These are phyloP conservation scores for Triplophysa yarkandensis DNA, from an alignment of 2,797 vertebrate genomes.

Conservation along the genomic window DNA sequence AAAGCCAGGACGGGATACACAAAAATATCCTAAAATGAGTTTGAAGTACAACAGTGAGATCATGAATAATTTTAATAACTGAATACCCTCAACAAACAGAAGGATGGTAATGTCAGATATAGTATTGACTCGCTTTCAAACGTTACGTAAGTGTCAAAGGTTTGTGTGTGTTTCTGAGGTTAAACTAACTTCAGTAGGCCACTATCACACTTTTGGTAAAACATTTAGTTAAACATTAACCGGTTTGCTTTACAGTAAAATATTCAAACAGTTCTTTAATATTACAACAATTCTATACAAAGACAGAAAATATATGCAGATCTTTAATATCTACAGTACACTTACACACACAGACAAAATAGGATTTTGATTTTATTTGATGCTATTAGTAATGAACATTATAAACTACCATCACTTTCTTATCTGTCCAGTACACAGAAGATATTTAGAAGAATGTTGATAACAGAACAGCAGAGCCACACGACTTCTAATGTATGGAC, in stretches of 20 bases:
- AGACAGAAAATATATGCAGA: background rate
- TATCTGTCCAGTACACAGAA: no score
- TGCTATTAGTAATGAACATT: no score
- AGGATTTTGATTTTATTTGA: no score
- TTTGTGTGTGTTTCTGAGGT: background rate
- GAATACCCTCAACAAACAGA: background rate
- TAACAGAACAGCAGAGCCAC: no score
- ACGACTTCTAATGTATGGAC: no score
- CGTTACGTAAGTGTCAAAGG: conserved; percentile 22
- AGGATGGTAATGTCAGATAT: background rate
- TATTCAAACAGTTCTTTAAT: background rate
- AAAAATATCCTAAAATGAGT: background rate
- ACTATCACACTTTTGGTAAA: background rate
- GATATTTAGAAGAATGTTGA: no score
- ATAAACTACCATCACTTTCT: no score
- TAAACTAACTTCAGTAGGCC: background rate
- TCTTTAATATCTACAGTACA: no score
- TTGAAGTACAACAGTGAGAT: background rate
- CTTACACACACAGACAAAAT: no score
- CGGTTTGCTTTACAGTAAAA: background rate
- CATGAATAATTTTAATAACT: background rate
- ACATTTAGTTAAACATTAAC: conserved; percentile 11
- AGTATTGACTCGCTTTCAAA: background rate
- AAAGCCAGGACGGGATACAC: no score
- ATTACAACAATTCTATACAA: background rate